Base-by-base conservation (phyloP, 2,113 vertebrate genomes). In the Riparia riparia region DNA sequence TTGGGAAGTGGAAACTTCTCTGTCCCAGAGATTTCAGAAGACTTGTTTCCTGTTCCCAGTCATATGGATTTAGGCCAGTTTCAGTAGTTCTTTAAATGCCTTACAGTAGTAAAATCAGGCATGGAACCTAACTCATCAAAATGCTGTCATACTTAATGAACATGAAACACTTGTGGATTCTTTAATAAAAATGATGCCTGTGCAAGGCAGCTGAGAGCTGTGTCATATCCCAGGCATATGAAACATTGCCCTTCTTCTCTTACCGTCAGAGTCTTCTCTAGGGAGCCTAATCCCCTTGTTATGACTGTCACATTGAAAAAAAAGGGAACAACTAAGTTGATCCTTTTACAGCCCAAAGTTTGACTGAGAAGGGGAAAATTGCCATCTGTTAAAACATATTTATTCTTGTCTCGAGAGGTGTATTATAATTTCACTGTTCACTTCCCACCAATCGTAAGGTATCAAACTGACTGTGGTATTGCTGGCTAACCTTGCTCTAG, bases 361-460 rank as follows among this genome's bases (percentile, higher is more conserved):
- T 86, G 66, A 82, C 11, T 69, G 74, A 63, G 47, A 94, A 87
- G 31, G 26, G 72, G 47, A 83, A 79, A 88, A 93, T 37, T 77
- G 39, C 22, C 1, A 8, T 87, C 66, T 29, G 39, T 82, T 94
- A 86, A 93, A 96, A 90, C 41, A 77, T 28, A 88, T 80, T 87
- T 69, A 93, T 71, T 95, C 53, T 39, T 21, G n/a, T 94, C 79
- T 64, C 79, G n/a, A 94, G 90, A 95, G 56, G 44, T 66, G 51
- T 95, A 86, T 83, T 88, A 89, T 39, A 82, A 88, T 96, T 96
- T 82, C 89, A 90, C 82, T 92, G 47, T 66, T 96, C 82, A 22
- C 84, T 93, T 94, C 90, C 87, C 68, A 90, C 92, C 84, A 82
- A 74, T 88, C 58, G 21, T 64, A 71, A 94, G 47, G 65, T 82